These are phyloP conservation scores for Simalia tracyae DNA, from an alignment of 2,797 vertebrate genomes.

Conservation along the genomic window DNA sequence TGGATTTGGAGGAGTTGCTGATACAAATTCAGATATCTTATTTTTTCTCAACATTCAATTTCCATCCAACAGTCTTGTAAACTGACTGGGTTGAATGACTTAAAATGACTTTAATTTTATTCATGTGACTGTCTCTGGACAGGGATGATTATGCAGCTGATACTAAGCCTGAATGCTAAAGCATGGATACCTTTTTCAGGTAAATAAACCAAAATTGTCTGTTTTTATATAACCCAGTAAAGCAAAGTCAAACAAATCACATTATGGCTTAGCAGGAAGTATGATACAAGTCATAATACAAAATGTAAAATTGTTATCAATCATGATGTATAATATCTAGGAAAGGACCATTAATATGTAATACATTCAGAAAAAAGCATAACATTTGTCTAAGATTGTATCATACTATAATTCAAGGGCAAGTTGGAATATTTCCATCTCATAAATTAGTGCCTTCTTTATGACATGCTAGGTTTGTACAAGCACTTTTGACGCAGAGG, in stretches of 20 bases:
- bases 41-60: background rate
- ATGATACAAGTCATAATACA: background rate
- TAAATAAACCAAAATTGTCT: background rate
- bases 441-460: background rate
- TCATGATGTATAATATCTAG: background rate
- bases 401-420: background rate
- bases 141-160: background rate
- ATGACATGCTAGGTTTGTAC: background rate
- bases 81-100: background rate
- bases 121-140: background rate
- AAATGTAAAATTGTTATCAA: background rate
- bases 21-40: slow-evolving; percentile 20
- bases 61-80: background rate
- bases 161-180: background rate
- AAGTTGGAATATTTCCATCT: background rate
- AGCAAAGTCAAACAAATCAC: background rate
- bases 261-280: background rate
- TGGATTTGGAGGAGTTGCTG: slow-evolving; percentile 18
- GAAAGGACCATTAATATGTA: background rate
- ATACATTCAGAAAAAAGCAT: background rate
- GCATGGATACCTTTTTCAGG: background rate
- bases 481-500: background rate
- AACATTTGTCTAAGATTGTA: background rate
- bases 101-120: background rate
- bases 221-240: background rate